Percentiles rank a stretch among this genome's conserved stretches.
These are phyloP conservation scores for Arctopsyche grandis DNA, from an alignment of 1,140 invertebrate genomes.

Conservation along the genomic window DNA sequence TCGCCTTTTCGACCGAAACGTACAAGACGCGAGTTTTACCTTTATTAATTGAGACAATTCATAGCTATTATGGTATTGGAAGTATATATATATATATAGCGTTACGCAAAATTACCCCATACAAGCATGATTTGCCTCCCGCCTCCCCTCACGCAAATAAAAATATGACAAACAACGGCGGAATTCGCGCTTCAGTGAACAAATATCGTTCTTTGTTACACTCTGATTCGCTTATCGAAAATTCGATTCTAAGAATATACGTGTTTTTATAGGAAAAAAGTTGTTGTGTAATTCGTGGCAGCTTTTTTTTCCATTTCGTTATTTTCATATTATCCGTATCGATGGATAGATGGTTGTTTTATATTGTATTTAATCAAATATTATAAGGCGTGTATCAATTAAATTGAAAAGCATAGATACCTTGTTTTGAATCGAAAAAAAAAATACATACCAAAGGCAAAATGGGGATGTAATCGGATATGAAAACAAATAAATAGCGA, in stretches of 20 bases:
- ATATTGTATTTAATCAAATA: no score
- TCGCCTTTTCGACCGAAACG: not conserved
- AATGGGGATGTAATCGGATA: not conserved
- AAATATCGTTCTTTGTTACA: conserved; percentile 31
- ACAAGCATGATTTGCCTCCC: not conserved
- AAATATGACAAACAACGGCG: conserved; percentile 21
- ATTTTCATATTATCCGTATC: conserved; percentile 8
- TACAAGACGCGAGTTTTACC: no score
- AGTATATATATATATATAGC: no score
- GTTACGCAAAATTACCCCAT: not conserved
- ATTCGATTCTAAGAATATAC: conserved; percentile 16
- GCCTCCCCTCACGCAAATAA: not conserved
- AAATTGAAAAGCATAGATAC: not conserved
- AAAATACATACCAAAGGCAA: not conserved
- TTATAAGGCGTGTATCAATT: no score
- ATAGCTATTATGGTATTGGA: no score
- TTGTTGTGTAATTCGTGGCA: conserved; percentile 10
- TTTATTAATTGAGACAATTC: no score
- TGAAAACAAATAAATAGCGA: not conserved
- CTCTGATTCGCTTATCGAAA: conserved; percentile 25
- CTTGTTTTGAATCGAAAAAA: not conserved
- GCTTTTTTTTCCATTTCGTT: not conserved
- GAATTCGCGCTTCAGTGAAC: conserved; percentile 17
- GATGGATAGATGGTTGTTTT: not conserved
- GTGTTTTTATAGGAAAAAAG: conserved; percentile 1